Base-by-base conservation (phyloP, 2,888 invertebrate species). In the Epirrhoe alternata region DNA sequence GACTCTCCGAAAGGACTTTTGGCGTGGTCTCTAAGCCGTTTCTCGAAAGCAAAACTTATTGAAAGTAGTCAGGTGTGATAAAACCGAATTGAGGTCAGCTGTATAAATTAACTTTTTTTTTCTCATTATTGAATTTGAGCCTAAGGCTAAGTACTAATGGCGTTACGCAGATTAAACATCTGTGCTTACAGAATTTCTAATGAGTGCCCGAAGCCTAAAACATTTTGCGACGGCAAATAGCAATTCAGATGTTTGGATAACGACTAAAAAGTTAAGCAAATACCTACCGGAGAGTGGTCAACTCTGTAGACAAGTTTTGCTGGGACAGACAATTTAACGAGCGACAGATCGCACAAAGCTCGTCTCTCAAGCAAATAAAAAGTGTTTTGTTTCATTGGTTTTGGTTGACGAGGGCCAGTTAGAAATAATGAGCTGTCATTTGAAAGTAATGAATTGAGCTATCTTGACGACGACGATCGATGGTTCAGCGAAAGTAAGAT, bases 31-130 rank as follows among this genome's bases (percentile, higher is more conserved):
- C 12, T 10, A 42, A 42, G 12, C 12, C 38, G 38, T 12, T 12
- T 12, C 10, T 42, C 38, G 12, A 10, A 42, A 42, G 5, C 38
- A 42, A 42, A 42, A 42, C 38, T 8, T 47, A 86, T 85, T 81
- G 86, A 86, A 85, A 86, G 64, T 63, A 55, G 57, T 31, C 30
- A 51, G 52, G 57, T 62, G 62, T 55, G 61, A 68, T 67, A 67
- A 65, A 67, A 65, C 33, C 6, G 16, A 60, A 68, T 57, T 58
- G 24, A 56, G 56, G 59, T 55, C 47, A 30, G n/a, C 58, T 24
- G 59, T 54, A 66, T 61, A 57, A 35, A 52, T 61, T 52, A 56
- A 52, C 51, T 38, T 52, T 57, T 56, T 60, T 52, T 31, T 62
- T 31, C 17, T 50, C n/a, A 35, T 38, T 53, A 6, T 33, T 16